These are phyloP conservation scores for Seira sanloemensis DNA, from an alignment of 2,888 invertebrate genomes.

Conservation along the genomic window DNA sequence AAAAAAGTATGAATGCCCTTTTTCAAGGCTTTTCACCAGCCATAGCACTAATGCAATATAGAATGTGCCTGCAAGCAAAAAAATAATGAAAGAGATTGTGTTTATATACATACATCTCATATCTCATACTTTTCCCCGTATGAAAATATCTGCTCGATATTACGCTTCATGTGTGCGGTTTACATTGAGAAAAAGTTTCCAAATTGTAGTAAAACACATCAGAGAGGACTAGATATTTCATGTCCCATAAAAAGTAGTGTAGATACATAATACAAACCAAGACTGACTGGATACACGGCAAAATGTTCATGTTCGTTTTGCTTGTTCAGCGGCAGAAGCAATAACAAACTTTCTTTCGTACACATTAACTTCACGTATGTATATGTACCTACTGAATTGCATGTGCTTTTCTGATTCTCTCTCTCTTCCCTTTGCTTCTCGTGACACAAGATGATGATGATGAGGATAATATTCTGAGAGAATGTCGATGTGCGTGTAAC, in stretches of 20 bases:
- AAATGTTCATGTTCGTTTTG: neutral
- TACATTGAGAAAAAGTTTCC: neutral
- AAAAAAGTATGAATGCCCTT: conserved; percentile 50
- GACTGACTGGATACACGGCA: neutral
- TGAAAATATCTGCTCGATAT: neutral
- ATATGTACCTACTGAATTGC: conserved; percentile 38
- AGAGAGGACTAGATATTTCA: no score
- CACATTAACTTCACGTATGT: conserved; percentile 27
- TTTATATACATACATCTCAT: neutral
- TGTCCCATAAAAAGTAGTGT: neutral
- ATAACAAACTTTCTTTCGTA: conserved; percentile 33
- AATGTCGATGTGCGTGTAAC: neutral
- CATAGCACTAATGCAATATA: neutral
- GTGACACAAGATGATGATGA: neutral
- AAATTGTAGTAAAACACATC: neutral
- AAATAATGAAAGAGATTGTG: no score
- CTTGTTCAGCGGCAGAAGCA: neutral
- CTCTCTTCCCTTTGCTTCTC: conserved; percentile 9
- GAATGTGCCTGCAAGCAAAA: neutral
- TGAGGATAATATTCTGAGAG: neutral
- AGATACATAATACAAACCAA: neutral
- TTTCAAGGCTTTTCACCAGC: conserved; percentile 51
- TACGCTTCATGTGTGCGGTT: neutral
- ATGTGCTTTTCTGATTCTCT: conserved; percentile 24
- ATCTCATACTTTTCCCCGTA: neutral